Conservation (phyloP, 2,888 invertebrate species). For the Laothoe populi region DNA sequence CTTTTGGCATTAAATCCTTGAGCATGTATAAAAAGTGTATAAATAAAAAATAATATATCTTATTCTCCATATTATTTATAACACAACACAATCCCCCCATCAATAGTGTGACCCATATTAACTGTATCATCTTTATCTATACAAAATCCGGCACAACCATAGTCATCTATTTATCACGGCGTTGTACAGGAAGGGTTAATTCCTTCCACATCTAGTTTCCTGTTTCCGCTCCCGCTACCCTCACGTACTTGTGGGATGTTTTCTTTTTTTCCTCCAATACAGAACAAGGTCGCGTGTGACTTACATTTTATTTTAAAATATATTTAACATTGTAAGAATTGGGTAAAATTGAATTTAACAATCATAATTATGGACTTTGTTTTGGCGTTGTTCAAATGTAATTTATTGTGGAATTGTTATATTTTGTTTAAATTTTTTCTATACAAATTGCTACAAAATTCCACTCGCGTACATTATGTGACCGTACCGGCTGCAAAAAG, state of each 20-base stretch:
- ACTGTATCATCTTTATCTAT: slow-evolving; percentile 9
- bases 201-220: slow-evolving; percentile 30
- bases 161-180: slow-evolving; percentile 25
- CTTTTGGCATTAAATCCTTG: too few relatives aligned
- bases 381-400: neutral
- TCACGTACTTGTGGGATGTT: slow-evolving; percentile 23
- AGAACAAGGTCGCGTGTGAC: slow-evolving; percentile 14
- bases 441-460: neutral
- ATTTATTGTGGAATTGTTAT: neutral
- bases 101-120: slow-evolving; percentile 2
- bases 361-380: neutral
- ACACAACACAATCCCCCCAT: slow-evolving; percentile 12
- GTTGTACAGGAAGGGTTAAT: slow-evolving; percentile 27
- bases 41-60: neutral
- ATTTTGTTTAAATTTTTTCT: neutral
- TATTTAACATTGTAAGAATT: neutral
- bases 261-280: slow-evolving; percentile 22
- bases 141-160: neutral
- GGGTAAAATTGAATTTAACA: neutral
- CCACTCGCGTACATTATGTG: neutral
- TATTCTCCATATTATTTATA: neutral
- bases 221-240: slow-evolving; percentile 24
- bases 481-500: neutral
- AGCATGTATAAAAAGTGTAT: too few relatives aligned
- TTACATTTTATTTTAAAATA: slow-evolving; percentile 1